phyloP scores from a whole-genome alignment of 1,140 invertebrate species.

The Caenorhabditis tropicalis region DNA sequence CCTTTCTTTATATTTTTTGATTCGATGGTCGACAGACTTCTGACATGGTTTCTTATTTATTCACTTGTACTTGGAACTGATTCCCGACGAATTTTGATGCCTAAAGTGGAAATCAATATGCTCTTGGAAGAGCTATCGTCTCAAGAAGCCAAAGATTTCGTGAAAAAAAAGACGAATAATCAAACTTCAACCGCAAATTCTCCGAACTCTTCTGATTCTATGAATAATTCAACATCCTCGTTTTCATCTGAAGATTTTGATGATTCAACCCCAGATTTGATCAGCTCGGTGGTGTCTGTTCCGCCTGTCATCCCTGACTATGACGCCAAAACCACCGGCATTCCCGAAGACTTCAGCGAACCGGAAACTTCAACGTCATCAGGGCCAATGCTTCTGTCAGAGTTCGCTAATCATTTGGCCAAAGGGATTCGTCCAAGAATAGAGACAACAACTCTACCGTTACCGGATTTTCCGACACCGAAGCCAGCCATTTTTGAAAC shows the following conservation, averaged over 20 bases:
- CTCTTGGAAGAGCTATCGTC: background rate
- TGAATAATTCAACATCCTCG: conserved; percentile 7
- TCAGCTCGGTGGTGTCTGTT: conserved; percentile 12
- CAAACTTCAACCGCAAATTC: background rate
- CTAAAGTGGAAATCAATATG: conserved; percentile 37
- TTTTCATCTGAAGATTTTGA: background rate
- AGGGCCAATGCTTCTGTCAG: conserved; percentile 4
- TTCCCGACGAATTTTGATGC: background rate
- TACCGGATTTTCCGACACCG: conserved; percentile 27
- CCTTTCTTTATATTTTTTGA: background rate
- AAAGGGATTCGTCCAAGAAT: background rate
- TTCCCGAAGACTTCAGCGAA: background rate
- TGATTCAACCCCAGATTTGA: background rate
- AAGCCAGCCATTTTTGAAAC: background rate
- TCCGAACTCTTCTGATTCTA: background rate
- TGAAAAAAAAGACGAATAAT: conserved; percentile 3
- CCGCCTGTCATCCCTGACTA: background rate
- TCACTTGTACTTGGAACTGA: background rate
- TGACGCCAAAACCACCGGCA: background rate
- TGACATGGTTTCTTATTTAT: background rate
- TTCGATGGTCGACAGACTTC: background rate
- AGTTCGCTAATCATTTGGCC: conserved; percentile 15
- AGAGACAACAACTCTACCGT: background rate
- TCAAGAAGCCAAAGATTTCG: background rate
- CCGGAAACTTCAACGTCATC: conserved; percentile 6